Evolutionary conservation across 2,797 vertebrate genomes (phyloP).

Genomic region (Manis pentadactyla): DNA sequence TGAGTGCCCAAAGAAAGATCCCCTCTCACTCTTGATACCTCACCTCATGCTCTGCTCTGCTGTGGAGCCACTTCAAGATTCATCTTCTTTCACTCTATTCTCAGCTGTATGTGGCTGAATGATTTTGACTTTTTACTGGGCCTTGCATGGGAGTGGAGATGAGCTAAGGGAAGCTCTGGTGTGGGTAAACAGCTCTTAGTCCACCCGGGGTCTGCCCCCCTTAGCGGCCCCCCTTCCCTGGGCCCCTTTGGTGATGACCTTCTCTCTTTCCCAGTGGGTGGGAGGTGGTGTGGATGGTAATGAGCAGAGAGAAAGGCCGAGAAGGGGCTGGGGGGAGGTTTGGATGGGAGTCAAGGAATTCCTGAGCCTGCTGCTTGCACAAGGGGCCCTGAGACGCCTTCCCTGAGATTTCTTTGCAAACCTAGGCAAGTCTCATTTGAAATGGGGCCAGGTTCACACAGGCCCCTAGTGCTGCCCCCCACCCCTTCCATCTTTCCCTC

Average conservation of each 20-base stretch:
- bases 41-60: neutral
- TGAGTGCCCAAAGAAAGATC: neutral
- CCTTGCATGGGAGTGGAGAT: conserved; percentile 25
- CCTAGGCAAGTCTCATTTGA: conserved; percentile 65
- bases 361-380: conserved; percentile 84
- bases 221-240: conserved; percentile 13
- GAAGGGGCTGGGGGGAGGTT: conserved; percentile 75
- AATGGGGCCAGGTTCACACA: conserved; percentile 64
- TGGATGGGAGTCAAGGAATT: conserved; percentile 88
- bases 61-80: neutral
- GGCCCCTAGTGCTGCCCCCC: neutral
- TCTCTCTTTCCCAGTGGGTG: conserved; percentile 71
- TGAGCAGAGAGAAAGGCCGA: conserved; percentile 75
- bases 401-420: conserved; percentile 75
- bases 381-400: conserved; percentile 80
- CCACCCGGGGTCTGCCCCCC: neutral
- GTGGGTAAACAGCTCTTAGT: conserved; percentile 54
- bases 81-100: neutral
- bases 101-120: conserved; percentile 14
- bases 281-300: conserved; percentile 78
- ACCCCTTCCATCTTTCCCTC: neutral
- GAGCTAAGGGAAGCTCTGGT: conserved; percentile 20
- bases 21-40: neutral
- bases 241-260: conserved; percentile 73
- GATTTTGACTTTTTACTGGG: conserved; percentile 35